Evolutionary conservation across 2,888 invertebrate genomes (phyloP), one percentile per base, ranked within the genome.

Genomic region (Hyposoter didymator): DNA sequence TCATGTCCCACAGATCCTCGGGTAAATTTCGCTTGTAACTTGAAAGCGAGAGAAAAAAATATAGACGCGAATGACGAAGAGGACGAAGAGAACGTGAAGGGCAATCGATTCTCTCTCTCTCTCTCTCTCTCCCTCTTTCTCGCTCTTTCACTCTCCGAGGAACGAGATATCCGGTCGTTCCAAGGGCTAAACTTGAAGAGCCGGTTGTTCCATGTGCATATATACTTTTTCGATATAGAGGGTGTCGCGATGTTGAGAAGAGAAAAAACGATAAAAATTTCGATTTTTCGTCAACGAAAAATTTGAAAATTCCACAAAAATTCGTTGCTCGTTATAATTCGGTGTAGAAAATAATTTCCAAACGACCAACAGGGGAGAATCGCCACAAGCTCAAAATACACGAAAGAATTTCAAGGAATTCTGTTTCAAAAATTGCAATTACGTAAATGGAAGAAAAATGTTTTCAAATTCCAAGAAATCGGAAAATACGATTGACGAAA

Each of bases 131-230:
- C n/a, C 17, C 2, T 6, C 35, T 52, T 35, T 59, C 59, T 66
- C 82, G 49, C 73, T 59, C 74, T 45, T 62, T 43, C 35, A 14
- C 75, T 64, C 32, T 74, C 59, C 72, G 75, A 85, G 76, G 76
- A 82, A 85, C 85, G 82, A 82, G 85, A 85, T 85, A 85, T 85
- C 82, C 85, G 85, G 85, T 85, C 76, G 82, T 85, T 85, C 78
- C 79, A 45, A 64, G 55, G 85, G 74, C 82, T 85, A 82, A 85
- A 85, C 82, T 85, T 35, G 85, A 82, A 82, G 82, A 85, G 85
- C 85, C 85, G 85, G 85, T 85, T 85, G 82, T 85, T 82, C n/a
- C 79, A 75, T 66, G 75, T 78, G 39, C 39, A 28, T 59, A 67
- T 78, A 83, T 73, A 72, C 28, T 47, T 19, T 17, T 47, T 55